phyloP scores from a whole-genome alignment of 2,797 vertebrate species.

The Gallirallus australis region DNA sequence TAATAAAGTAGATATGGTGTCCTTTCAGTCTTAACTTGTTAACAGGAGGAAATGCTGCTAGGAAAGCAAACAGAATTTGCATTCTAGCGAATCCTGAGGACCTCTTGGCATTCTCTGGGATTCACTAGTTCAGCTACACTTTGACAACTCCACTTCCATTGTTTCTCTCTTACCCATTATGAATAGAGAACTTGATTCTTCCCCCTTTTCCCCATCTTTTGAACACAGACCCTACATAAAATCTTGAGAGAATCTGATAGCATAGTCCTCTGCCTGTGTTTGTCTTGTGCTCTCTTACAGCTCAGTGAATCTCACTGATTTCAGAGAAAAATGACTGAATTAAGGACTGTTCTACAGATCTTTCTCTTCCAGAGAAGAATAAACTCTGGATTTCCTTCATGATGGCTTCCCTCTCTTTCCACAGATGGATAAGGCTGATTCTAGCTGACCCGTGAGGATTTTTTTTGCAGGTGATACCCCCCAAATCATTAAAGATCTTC shows the following conservation, averaged over 20 bases:
- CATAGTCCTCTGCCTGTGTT: neutral
- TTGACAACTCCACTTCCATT: neutral
- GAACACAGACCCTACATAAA: neutral
- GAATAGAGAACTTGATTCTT: neutral
- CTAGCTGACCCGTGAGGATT: neutral
- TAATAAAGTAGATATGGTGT: constrained; percentile 24
- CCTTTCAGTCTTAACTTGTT: constrained; percentile 44
- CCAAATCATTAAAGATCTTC: neutral
- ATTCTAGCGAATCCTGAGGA: neutral
- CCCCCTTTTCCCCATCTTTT: neutral
- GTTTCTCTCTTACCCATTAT: neutral
- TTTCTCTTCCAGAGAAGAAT: neutral
- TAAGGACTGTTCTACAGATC: neutral
- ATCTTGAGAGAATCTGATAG: neutral
- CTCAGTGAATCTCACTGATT: neutral
- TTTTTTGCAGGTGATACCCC: neutral
- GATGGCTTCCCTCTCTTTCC: neutral
- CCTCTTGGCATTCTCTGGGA: neutral
- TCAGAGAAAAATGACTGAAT: neutral
- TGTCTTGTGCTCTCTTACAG: neutral
- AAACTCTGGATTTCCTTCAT: neutral
- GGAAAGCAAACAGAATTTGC: neutral
- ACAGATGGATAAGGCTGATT: neutral
- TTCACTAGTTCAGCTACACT: neutral
- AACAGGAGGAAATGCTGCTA: constrained; percentile 20